Evolutionary conservation across 2,888 invertebrate species (phyloP).

Genomic region (Dryobota labecula): DNA sequence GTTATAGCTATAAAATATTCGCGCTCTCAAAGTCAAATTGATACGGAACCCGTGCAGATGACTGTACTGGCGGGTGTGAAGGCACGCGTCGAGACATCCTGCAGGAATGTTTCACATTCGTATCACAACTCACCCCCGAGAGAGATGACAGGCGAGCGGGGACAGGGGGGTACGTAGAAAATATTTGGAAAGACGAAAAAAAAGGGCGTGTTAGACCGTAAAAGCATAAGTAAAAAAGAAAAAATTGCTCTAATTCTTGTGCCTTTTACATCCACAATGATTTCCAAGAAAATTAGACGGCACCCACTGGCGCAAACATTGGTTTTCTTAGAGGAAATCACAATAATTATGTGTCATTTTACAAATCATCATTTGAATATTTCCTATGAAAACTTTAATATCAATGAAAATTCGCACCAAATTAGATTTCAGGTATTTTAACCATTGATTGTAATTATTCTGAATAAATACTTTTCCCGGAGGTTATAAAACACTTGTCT

Average conservation of each 20-base stretch:
- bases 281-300: not conserved
- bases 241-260: too few species aligned
- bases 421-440: not conserved
- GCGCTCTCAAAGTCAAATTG: not conserved
- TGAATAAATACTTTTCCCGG: not conserved
- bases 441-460: not conserved
- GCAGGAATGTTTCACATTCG: conserved; percentile 41
- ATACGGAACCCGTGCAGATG: not conserved
- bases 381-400: not conserved
- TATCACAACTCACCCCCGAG: conserved; percentile 4
- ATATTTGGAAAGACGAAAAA: not conserved
- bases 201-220: too few species aligned
- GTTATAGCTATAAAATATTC: not conserved
- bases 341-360: not conserved
- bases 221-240: too few species aligned
- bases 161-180: not conserved
- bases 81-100: conserved; percentile 21
- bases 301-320: not conserved
- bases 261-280: not conserved
- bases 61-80: conserved; percentile 9
- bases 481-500: not conserved
- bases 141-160: not conserved
- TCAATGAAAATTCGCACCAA: too few species aligned
- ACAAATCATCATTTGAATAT: not conserved
- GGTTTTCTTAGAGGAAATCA: not conserved